A percentile compares a stretch with the other conserved stretches of the same genome.
Evolutionary conservation across 2,113 vertebrate species (phyloP).

Genomic region (Nycticebus coucang): DNA sequence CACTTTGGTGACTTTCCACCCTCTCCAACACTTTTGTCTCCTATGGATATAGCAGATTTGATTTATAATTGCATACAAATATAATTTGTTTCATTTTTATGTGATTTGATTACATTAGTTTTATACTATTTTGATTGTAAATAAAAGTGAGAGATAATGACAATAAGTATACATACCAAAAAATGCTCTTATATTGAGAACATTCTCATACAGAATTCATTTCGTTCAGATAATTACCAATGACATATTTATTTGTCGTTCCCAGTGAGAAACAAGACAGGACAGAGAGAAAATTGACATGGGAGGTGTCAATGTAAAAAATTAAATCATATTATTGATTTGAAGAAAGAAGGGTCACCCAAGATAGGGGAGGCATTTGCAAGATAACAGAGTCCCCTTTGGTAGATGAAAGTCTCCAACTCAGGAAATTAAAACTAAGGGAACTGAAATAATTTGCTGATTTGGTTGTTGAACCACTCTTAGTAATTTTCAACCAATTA

Average conservation of each 20-base stretch:
- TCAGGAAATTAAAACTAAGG: constrained; percentile 5
- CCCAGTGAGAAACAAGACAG: neutral
- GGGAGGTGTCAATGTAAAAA: neutral
- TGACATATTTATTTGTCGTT: neutral
- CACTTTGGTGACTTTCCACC: neutral
- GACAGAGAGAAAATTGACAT: neutral
- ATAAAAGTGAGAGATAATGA: neutral
- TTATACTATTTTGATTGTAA: constrained; percentile 39
- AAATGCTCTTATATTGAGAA: neutral
- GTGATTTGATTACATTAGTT: constrained; percentile 8
- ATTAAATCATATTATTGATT: neutral
- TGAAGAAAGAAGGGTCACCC: neutral
- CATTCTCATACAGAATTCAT: neutral
- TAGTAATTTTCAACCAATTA: constrained; percentile 1
- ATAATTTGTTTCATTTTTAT: constrained; percentile 36
- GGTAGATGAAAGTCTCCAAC: neutral
- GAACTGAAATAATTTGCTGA: neutral
- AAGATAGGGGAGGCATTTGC: neutral
- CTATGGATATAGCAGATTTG: neutral
- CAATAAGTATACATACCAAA: neutral
- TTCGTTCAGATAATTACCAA: constrained; percentile 23
- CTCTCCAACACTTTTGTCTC: neutral
- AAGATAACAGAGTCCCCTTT: neutral
- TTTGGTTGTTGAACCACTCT: neutral
- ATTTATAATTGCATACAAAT: constrained; percentile 38